Percentiles rank a stretch among this genome's conserved stretches.
These are phyloP conservation scores for Collichthys lucidus DNA, from an alignment of 2,113 vertebrate species.

Conservation along the genomic window DNA sequence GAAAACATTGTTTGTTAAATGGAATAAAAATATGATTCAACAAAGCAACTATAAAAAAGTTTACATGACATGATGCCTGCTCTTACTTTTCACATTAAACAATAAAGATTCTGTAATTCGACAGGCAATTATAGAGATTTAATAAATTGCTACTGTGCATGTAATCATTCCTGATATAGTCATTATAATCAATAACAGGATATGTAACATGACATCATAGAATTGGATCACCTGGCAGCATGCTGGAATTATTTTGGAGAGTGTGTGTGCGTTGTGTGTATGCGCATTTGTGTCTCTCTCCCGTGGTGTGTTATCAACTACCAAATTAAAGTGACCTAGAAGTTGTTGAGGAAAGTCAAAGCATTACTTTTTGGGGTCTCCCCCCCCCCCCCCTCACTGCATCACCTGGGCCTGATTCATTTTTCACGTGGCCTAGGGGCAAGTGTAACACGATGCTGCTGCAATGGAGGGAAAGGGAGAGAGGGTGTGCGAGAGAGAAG, in stretches of 20 bases:
- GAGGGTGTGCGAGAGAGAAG: constrained; percentile 8
- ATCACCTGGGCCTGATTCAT: constrained; percentile 77
- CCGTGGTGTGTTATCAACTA: constrained; percentile 6
- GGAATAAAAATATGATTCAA: not conserved
- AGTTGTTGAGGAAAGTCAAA: constrained; percentile 62
- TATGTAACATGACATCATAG: not conserved
- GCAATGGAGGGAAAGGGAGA: constrained; percentile 48
- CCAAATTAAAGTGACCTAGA: constrained; percentile 66
- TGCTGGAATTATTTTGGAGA: not conserved
- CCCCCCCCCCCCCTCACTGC: constrained; percentile 18
- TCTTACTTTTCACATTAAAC: not conserved
- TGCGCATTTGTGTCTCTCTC: constrained; percentile 3
- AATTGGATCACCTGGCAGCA: not conserved
- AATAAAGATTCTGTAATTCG: not conserved
- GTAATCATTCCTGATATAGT: not conserved
- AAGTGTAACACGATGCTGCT: constrained; percentile 72
- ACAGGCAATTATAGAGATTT: not conserved
- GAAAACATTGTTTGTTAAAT: no score
- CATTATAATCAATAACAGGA: not conserved
- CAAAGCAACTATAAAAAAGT: not conserved
- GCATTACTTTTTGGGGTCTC: constrained; percentile 56
- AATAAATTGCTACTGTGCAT: not conserved
- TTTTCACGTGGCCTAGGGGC: constrained; percentile 78
- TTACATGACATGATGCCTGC: not conserved
- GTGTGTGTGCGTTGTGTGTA: not conserved